Evolutionary conservation across 35 echinoderm and acorn worm species (phyloP), one percentile per base, ranked within the genome.

Genomic region (Eucidaris tribuloides): DNA sequence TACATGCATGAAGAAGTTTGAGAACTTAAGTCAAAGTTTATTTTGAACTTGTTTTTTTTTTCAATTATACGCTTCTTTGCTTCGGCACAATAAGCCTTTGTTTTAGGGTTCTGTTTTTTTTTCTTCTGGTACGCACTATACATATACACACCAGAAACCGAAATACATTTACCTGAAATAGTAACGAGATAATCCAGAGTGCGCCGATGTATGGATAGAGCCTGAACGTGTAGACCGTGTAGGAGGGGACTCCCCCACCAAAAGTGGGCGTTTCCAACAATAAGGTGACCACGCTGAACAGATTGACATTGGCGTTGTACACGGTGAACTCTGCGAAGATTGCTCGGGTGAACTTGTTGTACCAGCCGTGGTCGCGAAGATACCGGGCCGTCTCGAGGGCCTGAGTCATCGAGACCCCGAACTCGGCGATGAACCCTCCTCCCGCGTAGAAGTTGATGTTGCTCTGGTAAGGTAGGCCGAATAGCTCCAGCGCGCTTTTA

Each of bases 271-370:
- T 41, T 34, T 90, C 88, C 2, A 77, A 55, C 45, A 90, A 28
- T n/a, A 90, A 62, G 9, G 82, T 84, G 14, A 41, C 88, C 52
- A 90, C 80, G 19, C 88, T 90, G 38, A 90, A 90, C 9, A 90
- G 70, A 62, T 90, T 90, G 38, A 84, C 32, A 58, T 90, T 90
- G 0, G 70, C 88, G 42, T 90, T 90, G 71, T 84, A 90, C 62
- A 90, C 79, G 0, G 88, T 84, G 55, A 90, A 90, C 20, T 90
- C 88, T 20, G 84, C 39, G 58, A 90, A 90, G 34, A 90, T 90
- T 3, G 88, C 88, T 0, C 88, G 46, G 4, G 88, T 90, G 42
- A 68, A 77, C 59, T 77, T 45, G 48, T 90, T 81, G 13, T 90
- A 90, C 88, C 88, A 90, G 19, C 49, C 52, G 9, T 77, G 83